Evolutionary conservation across 2,888 invertebrate genomes (phyloP), one percentile per base, ranked within the genome.

Genomic region (Archips xylosteana): DNA sequence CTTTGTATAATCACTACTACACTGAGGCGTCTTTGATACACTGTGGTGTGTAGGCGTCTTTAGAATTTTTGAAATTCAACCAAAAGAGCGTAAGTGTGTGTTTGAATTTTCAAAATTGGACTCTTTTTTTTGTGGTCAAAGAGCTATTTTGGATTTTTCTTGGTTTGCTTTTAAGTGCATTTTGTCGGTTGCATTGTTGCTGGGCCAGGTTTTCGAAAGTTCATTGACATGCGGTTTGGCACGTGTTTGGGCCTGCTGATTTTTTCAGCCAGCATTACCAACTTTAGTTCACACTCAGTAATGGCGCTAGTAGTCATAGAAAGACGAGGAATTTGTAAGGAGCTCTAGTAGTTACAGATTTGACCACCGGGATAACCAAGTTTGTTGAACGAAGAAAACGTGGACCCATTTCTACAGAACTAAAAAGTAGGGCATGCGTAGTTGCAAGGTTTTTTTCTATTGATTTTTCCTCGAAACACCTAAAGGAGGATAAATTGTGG

Each of bases 151-250:
- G 76, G 82, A 76, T 86, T 81, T 76, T 90, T 51, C 34, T 0
- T 0, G 0, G 2, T 8, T 70, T 74, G 39, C 0, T 45, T 76
- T 89, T 86, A 82, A 83, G 87, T 84, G 76, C 81, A 85, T 83
- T 87, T 91, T 73, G 80, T 75, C 76, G 64, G 76, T 68, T 75
- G 68, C 69, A 71, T 51, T 67, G 75, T 73, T 71, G 76, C 79
- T 82, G 85, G 85, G 86, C 87, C 87, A 88, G 87, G 85, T 86
- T 92, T 92, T 86, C 85, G 87, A 87, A 85, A 82, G 93, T 92
- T 94, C 93, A 92, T 85, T 91, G 93, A 92, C 93, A 89, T 87
- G 83, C 79, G 85, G 90, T 92, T 93, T 93, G 92, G 93, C 92
- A 92, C 91, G 88, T 79, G 80, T 82, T 82, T 81, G 78, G 83